Evolutionary conservation across 92 coral and sea anemone genomes (phyloP), one percentile per base, ranked within the genome.

Genomic region (Siderastrea radians): DNA sequence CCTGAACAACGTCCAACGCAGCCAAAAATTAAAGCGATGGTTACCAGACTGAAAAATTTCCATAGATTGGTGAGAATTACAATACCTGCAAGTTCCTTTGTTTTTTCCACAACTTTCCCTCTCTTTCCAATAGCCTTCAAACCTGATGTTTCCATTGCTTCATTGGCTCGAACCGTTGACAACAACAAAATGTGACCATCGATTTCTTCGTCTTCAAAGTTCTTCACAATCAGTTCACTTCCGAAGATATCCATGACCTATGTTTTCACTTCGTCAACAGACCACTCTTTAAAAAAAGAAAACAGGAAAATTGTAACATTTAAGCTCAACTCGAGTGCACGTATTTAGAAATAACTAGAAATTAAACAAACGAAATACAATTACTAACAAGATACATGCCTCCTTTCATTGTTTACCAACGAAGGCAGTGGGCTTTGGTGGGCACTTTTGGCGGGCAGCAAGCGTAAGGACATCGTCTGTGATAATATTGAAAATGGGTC

Each of bases 151-250:
- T 72, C 87, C 87, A 83, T 83, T 44, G 87, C 78, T 47, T 71
- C 87, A 16, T 84, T 53, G 0, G 63, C 63, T 65, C 50, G 45
- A 47, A 84, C 82, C 19, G 81, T 71, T 50, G 64, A 44, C 3
- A 82, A 84, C 73, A 84, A 19, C 5, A 84, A 57, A 84, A 84
- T 84, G 19, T 57, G 43, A 15, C 88, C 88, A 19, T 84, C 88
- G 19, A 84, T 74, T 74, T 84, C 81, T 61, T 84, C n/a, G 71
- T 84, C 81, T 59, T 74, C 82, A 47, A 84, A 84, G 46, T 84
- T 84, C 74, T 53, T n/a, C 48, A 75, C 88, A 46, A 84, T 62
- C 10, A 9, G 19, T 55, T 83, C 78, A 47, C 68, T 59, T 72
- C 65, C 66, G 65, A 74, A 63, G 19, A 13, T 61, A 14, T 84